Base-by-base conservation (phyloP, 1,140 invertebrate species). In the Drosophila bipectinata region DNA sequence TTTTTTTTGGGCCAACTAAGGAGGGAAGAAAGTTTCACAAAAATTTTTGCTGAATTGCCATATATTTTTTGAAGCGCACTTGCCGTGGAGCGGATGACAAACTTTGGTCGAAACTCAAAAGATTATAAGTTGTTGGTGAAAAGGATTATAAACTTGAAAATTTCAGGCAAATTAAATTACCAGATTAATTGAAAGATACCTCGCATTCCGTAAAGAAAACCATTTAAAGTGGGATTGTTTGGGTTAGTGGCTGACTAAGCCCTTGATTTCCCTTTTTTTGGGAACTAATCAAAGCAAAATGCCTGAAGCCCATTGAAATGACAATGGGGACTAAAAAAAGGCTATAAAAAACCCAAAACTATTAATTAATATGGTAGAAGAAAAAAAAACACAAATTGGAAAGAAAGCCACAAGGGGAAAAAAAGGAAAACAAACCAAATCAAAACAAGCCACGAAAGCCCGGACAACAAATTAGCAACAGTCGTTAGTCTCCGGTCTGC, bases 401-500 rank as follows among this genome's bases (percentile, higher is more conserved):
- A 18, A 21, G 9, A 45, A 34, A 9, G 12, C 60, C 57, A 67
- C 45, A 66, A 41, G 44, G 44, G 30, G 59, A 61, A 58, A 37
- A 51, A 34, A 73, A 66, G 14, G 58, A 73, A 78, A 78, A 44
- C 37, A 76, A 77, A 79, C 60, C 54, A 76, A 80, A 80, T 71
- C 54, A 59, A 53, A 67, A 72, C 56, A 75, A 72, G 32, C 63
- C 63, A 51, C 44, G 30, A 69, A 48, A 48, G 52, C 60, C 47
- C 37, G 58, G 75, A 62, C 76, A 82, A 82, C 79, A 82, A 83
- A 82, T 83, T 82, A 82, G 79, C 79, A 82, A 82, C 64, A 82
- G 62, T 78, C 68, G 55, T 73, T 59, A 47, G 32, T 48, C n/a
- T 12, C 41, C 6, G 10, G 34, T 37, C 41, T 44, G 41, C 32